Percentiles rank a stretch among this genome's conserved stretches.
Conservation (phyloP, 1,140 invertebrate species). For the Drosophila pandora region DNA sequence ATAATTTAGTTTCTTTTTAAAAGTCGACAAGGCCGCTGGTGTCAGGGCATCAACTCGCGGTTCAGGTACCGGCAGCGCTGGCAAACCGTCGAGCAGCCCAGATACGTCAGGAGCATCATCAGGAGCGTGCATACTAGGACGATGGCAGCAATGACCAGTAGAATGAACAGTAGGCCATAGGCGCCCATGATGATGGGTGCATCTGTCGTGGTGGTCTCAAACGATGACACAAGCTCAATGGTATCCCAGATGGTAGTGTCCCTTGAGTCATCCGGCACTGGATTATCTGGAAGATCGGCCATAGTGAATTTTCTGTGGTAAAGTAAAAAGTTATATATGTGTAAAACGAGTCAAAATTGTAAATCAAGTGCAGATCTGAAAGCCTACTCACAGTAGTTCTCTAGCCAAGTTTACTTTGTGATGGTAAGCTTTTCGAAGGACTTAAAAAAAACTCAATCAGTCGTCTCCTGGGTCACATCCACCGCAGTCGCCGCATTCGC, state of each 20-base stretch:
- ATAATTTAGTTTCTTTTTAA: neutral
- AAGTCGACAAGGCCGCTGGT: neutral
- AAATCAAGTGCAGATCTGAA: too few species aligned
- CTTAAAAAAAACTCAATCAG: too few species aligned
- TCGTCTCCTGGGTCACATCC: neutral
- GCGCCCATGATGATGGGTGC: neutral
- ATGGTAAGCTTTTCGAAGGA: too few species aligned
- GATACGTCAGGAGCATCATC: neutral
- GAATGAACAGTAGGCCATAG: neutral
- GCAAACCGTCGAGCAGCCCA: neutral
- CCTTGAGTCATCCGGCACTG: neutral
- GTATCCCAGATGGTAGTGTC: neutral
- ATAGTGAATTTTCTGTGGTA: too few species aligned
- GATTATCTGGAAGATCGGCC: too few species aligned
- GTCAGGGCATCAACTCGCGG: too few species aligned
- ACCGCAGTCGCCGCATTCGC: neutral
- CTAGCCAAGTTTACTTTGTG: too few species aligned
- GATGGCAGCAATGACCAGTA: neutral
- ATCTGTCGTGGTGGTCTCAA: neutral
- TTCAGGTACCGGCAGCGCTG: neutral
- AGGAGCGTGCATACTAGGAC: neutral
- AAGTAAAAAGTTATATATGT: too few species aligned
- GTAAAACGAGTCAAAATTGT: too few species aligned
- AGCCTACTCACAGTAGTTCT: too few species aligned
- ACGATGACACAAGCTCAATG: neutral